Conservation (phyloP, 2,113 vertebrate species). For the Aptenodytes forsteri region DNA sequence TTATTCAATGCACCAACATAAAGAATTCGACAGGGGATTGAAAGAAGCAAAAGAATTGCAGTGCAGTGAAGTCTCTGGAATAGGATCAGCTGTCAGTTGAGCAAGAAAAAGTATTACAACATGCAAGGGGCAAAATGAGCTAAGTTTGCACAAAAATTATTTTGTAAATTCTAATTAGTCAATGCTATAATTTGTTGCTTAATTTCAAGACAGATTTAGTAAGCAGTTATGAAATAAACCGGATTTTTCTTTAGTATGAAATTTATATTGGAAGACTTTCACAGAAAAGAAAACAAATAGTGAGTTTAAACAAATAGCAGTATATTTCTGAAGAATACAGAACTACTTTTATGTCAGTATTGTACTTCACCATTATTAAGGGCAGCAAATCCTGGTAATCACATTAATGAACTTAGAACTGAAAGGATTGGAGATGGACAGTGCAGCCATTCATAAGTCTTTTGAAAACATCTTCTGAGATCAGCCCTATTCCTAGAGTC, state of each 20-base stretch:
- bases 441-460: neutral
- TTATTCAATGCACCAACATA: neutral
- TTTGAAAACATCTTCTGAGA: neutral
- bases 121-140: neutral
- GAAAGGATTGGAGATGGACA: neutral
- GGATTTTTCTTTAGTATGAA: neutral
- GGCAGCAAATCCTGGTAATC: neutral
- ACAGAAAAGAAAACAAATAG: neutral
- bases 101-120: neutral
- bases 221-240: neutral
- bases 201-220: neutral
- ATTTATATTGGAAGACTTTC: neutral
- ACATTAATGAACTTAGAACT: neutral
- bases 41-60: neutral
- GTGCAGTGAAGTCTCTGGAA: neutral
- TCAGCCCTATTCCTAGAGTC: neutral
- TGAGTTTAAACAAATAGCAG: neutral
- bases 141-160: neutral
- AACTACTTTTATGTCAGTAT: neutral
- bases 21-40: neutral
- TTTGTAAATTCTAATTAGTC: neutral
- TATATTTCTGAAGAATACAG: neutral
- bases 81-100: neutral
- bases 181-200: neutral
- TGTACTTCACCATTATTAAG: neutral